Evolutionary conservation across 2,888 invertebrate genomes (phyloP).

Genomic region (Rhyacophila evoluta): DNA sequence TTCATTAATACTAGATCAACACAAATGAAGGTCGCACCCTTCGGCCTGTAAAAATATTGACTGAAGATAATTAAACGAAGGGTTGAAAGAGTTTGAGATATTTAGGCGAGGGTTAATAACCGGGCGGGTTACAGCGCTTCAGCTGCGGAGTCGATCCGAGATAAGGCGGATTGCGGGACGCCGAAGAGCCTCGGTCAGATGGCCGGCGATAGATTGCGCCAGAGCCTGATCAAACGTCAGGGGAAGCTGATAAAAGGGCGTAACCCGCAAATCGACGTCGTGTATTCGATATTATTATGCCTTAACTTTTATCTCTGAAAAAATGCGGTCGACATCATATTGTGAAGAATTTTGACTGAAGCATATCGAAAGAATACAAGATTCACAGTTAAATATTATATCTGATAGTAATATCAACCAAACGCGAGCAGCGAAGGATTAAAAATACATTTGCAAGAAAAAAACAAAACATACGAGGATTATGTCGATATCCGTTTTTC

Average conservation of each 20-base stretch:
- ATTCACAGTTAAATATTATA: too few relatives aligned
- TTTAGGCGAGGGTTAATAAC: neutral
- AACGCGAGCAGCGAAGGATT: too few relatives aligned
- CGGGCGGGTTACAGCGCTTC: neutral
- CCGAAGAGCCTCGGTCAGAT: neutral
- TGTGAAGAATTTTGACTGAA: too few relatives aligned
- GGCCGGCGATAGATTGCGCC: neutral
- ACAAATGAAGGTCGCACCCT: neutral
- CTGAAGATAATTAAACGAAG: neutral
- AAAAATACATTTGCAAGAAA: too few relatives aligned
- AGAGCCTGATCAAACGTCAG: neutral
- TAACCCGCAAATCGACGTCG: conserved; percentile 7
- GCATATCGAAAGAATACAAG: too few relatives aligned
- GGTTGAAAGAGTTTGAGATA: conserved; percentile 2
- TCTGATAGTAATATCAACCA: too few relatives aligned
- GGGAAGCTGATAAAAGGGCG: neutral
- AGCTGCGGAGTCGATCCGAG: neutral
- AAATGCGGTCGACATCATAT: too few relatives aligned
- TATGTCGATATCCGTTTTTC: too few relatives aligned
- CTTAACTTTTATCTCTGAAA: neutral
- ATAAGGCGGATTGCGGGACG: conserved; percentile 4
- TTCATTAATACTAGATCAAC: too few relatives aligned
- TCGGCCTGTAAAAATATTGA: neutral
- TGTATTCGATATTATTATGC: neutral
- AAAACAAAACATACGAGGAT: too few relatives aligned